A percentile compares a stretch with the other conserved stretches of the same genome.
Conservation (phyloP, 2,797 vertebrate genomes). For the Cuniculus paca region DNA sequence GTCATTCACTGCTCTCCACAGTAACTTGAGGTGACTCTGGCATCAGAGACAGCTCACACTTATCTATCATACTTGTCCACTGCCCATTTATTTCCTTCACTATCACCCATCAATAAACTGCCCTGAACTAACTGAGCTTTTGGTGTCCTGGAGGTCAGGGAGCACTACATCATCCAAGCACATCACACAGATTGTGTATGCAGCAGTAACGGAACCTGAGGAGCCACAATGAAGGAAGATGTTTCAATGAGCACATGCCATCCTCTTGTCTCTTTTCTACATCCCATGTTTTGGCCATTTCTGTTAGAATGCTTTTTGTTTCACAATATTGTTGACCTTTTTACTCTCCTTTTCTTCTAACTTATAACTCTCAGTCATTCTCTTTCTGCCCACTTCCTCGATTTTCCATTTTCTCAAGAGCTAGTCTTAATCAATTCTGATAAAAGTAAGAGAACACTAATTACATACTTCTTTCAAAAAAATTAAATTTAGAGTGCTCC, state of each 20-base stretch:
- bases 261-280: neutral
- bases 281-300: neutral
- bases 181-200: neutral
- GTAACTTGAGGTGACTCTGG: neutral
- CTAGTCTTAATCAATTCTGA: slow-evolving; percentile 39
- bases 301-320: neutral
- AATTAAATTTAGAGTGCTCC: too few species aligned
- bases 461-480: slow-evolving; percentile 36
- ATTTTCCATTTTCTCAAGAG: slow-evolving; percentile 49
- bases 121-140: neutral
- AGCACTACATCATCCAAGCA: neutral
- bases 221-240: neutral
- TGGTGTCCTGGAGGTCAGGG: neutral
- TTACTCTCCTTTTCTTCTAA: neutral
- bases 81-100: neutral
- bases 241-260: neutral
- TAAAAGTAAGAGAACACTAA: slow-evolving; percentile 38
- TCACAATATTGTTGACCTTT: neutral
- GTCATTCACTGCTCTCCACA: neutral
- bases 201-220: neutral
- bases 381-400: neutral
- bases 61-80: neutral
- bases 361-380: neutral
- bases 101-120: neutral
- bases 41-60: neutral